phyloP scores from a whole-genome alignment of 2,797 vertebrate species.

The Pangasius krempfi region DNA sequence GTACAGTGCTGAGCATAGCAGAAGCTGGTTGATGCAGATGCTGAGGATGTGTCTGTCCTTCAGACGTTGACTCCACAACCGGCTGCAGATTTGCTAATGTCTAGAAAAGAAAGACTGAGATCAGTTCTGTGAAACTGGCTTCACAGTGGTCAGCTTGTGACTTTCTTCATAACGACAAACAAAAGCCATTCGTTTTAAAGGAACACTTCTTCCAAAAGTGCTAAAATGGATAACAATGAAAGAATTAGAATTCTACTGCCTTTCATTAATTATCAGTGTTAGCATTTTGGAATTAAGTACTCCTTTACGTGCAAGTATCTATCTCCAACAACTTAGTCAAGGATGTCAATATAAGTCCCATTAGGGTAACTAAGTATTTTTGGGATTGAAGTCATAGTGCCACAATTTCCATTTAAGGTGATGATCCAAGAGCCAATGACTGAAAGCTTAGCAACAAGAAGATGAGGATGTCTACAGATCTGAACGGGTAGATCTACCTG shows the following conservation, averaged over 20 bases:
- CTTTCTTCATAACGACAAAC: background rate
- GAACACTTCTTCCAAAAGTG: constrained; percentile 21
- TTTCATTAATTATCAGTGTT: background rate
- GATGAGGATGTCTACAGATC: constrained; percentile 49
- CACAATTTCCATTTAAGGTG: background rate
- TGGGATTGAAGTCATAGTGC: background rate
- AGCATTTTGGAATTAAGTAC: constrained; percentile 15
- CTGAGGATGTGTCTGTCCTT: constrained; percentile 44
- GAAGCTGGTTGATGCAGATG: constrained; percentile 49
- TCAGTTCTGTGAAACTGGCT: background rate
- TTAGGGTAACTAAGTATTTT: background rate
- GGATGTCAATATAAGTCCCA: background rate
- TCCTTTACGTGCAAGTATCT: background rate
- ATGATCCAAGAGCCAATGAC: constrained; percentile 23
- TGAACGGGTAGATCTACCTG: constrained; percentile 67
- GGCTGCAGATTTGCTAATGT: constrained; percentile 44
- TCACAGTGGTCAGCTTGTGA: background rate
- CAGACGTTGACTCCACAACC: constrained; percentile 42
- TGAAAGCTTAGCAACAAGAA: constrained; percentile 27
- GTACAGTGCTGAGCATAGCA: constrained; percentile 34
- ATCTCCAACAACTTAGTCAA: constrained; percentile 31
- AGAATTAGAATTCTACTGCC: background rate
- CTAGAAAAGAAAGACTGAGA: constrained; percentile 15
- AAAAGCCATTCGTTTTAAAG: background rate
- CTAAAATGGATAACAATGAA: background rate